Base-by-base conservation (phyloP, 2,797 vertebrate species). In the Etheostoma perlongum region DNA sequence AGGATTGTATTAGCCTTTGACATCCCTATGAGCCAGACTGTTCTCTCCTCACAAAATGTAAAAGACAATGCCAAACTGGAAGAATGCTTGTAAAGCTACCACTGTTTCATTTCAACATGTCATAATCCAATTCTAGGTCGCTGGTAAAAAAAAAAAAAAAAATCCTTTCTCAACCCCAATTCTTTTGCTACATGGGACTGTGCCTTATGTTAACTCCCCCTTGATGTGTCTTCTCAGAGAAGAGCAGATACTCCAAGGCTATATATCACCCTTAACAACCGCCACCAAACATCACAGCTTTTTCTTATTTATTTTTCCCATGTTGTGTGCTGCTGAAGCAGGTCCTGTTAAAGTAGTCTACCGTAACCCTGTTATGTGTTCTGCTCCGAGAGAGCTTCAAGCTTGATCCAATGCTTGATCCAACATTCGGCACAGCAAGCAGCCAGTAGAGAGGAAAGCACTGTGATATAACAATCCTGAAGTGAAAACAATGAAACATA, bases 181-280 rank as follows among this genome's bases (percentile, higher is more conserved):
- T 40, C 36, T 40, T 36, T 40, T 47, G 18, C 46, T 27, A 60
- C 36, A 19, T n/a, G 16, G 4, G 13, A n/a, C 27, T 33, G 46
- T 36, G 23, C 33, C 18, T 40, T 19, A 0, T 57, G 48, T 48
- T 58, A 68, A 25, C 40, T 52, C 42, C 7, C 7, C 10, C 23
- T n/a, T 57, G n/a, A 69, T 40, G 42, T 47, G 47, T 49, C 21
- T 33, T 66, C 49, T 46, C 60, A 61, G 33, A 30, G 25, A n/a
- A 46, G 30, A 66, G 44, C 27, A n/a, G 16, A 23, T 1, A 48
- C 14, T 46, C 36, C 36, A 23, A 62, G 42, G 51, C 36, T 18
- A n/a, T 6, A 16, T 53, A 42, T 63, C 48, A 46, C 36, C 14
- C 16, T 13, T 13, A 40, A 72, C 70, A 30, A 64, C 40, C 3